Percentiles rank a stretch among this genome's conserved stretches.
These are phyloP conservation scores for Latrodectus hesperus DNA, from an alignment of 2,888 invertebrate species.

Conservation along the genomic window DNA sequence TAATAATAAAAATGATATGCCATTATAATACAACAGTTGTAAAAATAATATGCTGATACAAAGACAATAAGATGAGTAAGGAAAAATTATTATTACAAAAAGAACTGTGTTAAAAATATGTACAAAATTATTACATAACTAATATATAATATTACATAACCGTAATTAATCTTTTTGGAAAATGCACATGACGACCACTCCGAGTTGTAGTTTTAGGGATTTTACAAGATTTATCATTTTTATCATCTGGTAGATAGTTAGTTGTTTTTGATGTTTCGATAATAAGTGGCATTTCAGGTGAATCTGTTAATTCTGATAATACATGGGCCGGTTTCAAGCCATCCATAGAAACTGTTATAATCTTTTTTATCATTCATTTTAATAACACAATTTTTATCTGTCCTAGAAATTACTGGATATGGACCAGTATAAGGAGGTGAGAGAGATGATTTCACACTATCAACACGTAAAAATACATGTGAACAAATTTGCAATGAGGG, in stretches of 20 bases:
- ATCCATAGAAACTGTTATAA: background rate
- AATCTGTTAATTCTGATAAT: background rate
- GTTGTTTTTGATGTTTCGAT: background rate
- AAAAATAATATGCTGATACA: too few species aligned
- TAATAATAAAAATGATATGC: too few species aligned
- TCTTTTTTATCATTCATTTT: background rate
- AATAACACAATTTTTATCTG: too few species aligned
- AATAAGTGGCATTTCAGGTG: too few species aligned
- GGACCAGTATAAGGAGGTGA: slow-evolving; percentile 3
- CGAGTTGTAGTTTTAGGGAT: background rate
- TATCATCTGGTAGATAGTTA: background rate
- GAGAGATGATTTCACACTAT: background rate
- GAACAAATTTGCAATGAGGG: background rate
- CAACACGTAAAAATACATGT: slow-evolving; percentile 9
- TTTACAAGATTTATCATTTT: background rate
- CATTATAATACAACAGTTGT: too few species aligned
- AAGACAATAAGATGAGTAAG: too few species aligned
- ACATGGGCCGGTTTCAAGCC: background rate
- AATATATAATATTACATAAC: too few species aligned
- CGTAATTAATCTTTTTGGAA: background rate
- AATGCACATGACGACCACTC: background rate
- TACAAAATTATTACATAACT: too few species aligned
- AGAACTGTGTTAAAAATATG: too few species aligned
- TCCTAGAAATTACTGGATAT: background rate
- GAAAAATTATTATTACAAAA: too few species aligned